A percentile compares a stretch with the other conserved stretches of the same genome.
These are phyloP conservation scores for Pogona vitticeps DNA, from an alignment of 2,113 vertebrate genomes.

Conservation along the genomic window DNA sequence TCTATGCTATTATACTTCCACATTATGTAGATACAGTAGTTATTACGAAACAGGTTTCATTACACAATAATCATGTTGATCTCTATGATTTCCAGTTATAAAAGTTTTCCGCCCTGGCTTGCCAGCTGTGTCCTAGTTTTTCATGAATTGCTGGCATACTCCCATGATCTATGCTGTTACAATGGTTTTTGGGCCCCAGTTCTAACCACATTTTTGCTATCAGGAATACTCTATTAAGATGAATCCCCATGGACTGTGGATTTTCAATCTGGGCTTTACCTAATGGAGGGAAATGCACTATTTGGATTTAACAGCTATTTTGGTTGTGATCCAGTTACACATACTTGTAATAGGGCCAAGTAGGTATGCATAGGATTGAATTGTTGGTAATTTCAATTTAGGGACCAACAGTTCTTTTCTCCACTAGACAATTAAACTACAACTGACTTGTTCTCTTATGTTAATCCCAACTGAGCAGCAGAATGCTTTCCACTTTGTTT, in stretches of 20 bases:
- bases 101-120: no score
- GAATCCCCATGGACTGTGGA: background rate
- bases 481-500: background rate
- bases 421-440: conserved; percentile 23
- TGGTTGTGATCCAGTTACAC: background rate
- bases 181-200: background rate
- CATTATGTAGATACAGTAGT: background rate
- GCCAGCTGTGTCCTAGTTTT: background rate
- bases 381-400: background rate
- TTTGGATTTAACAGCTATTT: background rate
- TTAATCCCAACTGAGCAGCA: background rate
- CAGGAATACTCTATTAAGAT: background rate
- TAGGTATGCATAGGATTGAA: background rate
- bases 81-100: background rate
- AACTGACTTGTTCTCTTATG: conserved; percentile 3
- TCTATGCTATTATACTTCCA: background rate
- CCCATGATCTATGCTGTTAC: background rate
- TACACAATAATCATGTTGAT: background rate
- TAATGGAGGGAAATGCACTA: no score
- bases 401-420: background rate
- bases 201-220: background rate
- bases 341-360: background rate
- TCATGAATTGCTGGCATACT: background rate
- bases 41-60: background rate
- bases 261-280: background rate